Conservation (phyloP, 2,888 invertebrate genomes). For the Papilio protenor region DNA sequence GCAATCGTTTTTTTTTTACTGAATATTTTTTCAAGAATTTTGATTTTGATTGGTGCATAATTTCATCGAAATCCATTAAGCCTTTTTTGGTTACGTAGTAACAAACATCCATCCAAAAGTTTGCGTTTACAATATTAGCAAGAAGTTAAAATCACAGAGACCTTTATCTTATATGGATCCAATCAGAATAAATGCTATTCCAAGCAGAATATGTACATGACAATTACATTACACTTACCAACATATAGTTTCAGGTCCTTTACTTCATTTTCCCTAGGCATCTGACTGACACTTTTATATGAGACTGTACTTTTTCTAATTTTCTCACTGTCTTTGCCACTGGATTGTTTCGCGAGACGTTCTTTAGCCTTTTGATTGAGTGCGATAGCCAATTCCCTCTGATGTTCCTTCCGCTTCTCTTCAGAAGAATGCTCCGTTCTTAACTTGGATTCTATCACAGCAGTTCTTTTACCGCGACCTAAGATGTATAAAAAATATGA, state of each 20-base stretch:
- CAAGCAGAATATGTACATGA: background rate
- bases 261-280: conserved; percentile 97
- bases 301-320: conserved; percentile 97
- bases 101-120: too few species aligned
- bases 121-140: too few species aligned
- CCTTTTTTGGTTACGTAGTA: too few species aligned
- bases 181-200: too few species aligned
- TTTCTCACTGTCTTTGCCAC: conserved; percentile 94
- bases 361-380: conserved; percentile 97
- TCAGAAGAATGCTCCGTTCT: conserved; percentile 98
- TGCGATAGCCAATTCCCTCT: conserved; percentile 95
- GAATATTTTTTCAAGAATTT: too few species aligned
- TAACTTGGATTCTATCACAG: conserved; percentile 96
- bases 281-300: conserved; percentile 95
- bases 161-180: too few species aligned
- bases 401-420: conserved; percentile 98
- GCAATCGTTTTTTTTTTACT: too few species aligned
- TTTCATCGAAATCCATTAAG: too few species aligned
- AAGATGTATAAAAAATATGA: conserved; percentile 47
- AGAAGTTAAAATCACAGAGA: too few species aligned
- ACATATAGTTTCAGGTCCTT: conserved; percentile 97
- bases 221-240: conserved; percentile 79
- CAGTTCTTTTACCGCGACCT: conserved; percentile 92
- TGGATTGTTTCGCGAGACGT: conserved; percentile 93
- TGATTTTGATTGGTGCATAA: too few species aligned